Evolutionary conservation across 2,797 vertebrate species (phyloP).

Genomic region (Muscicapa comitata): DNA sequence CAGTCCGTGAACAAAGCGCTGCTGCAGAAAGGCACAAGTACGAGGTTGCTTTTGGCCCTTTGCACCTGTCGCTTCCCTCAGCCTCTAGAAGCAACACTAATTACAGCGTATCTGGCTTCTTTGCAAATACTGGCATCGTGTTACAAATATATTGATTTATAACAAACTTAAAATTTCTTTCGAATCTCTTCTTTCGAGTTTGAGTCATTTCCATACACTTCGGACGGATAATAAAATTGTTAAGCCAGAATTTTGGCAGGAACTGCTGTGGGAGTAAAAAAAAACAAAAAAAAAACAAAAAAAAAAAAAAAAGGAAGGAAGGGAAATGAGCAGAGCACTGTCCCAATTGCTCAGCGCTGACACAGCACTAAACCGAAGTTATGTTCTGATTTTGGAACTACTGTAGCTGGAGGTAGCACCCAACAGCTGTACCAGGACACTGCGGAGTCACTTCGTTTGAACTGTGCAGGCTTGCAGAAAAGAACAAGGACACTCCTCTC

Average conservation of each 20-base stretch:
- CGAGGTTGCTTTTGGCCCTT: accelerated
- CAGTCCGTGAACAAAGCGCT: not conserved
- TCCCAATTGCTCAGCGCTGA: accelerated
- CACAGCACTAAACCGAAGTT: too few species aligned
- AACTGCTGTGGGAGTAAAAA: not conserved
- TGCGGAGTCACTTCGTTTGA: accelerated
- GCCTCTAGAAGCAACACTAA: accelerated
- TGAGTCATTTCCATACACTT: not conserved
- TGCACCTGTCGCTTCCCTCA: too few species aligned
- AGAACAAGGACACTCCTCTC: accelerated
- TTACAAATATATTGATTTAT: not conserved
- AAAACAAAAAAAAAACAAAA: not conserved
- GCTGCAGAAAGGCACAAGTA: not conserved
- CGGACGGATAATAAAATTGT: not conserved
- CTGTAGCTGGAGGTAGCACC: accelerated
- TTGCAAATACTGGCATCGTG: not conserved
- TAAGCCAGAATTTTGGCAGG: not conserved
- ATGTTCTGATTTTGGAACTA: accelerated
- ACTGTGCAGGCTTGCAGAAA: accelerated
- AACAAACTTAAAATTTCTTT: not conserved
- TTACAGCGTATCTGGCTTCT: not conserved
- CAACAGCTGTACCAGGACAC: not conserved
- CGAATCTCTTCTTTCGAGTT: not conserved
- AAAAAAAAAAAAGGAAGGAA: accelerated
- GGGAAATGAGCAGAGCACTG: accelerated